Conservation (phyloP, 1,140 invertebrate genomes). For the Drosophila miranda region DNA sequence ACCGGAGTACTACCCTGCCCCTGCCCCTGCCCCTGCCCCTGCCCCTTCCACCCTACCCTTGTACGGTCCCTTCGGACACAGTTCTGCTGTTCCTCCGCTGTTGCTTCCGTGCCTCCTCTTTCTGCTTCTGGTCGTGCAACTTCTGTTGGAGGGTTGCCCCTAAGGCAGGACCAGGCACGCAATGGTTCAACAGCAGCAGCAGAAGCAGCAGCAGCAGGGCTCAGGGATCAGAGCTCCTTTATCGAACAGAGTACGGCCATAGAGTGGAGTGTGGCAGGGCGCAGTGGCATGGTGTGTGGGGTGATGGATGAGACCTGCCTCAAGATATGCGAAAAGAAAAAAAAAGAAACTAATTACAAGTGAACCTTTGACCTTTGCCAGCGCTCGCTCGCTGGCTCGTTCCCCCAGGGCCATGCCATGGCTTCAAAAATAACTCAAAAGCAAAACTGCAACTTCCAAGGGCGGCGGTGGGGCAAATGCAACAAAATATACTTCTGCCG, state of each 20-base stretch:
- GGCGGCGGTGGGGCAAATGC: constrained; percentile 14
- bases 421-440: constrained; percentile 5
- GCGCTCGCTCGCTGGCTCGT: neutral
- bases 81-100: neutral
- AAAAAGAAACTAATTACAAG: constrained; percentile 39
- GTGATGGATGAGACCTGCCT: constrained; percentile 28
- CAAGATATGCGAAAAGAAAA: constrained; percentile 44
- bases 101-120: too few species aligned
- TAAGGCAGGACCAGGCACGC: constrained; percentile 42
- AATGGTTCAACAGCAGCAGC: constrained; percentile 28
- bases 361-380: constrained; percentile 42
- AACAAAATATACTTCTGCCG: constrained; percentile 28
- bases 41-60: too few species aligned
- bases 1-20: neutral
- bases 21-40: too few species aligned
- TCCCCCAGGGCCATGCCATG: neutral
- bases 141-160: constrained; percentile 22
- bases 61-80: neutral
- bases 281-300: neutral
- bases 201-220: neutral
- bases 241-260: neutral
- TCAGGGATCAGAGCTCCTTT: too few species aligned
- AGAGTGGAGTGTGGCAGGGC: neutral
- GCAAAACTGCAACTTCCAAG: constrained; percentile 24
- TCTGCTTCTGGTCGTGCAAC: too few species aligned